Percentiles rank a stretch among this genome's conserved stretches.
phyloP scores from a whole-genome alignment of 2,113 vertebrate species.

The Glareola pratincola region DNA sequence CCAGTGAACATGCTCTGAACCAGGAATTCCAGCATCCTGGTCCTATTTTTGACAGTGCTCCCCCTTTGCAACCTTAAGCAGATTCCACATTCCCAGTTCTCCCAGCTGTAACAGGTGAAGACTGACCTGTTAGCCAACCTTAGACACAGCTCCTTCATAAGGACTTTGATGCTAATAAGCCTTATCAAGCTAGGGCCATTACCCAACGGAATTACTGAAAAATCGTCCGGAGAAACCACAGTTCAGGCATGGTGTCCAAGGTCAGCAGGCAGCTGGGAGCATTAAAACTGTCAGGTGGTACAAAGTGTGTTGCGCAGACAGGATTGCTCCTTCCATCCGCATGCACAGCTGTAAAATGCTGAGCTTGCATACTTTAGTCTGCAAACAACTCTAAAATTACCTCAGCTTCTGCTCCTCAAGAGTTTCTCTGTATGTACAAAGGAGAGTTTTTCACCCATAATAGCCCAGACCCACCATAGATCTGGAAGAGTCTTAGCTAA shows the following conservation, averaged over 20 bases:
- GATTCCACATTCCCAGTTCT: neutral
- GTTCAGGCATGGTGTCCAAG: neutral
- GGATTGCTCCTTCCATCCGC: neutral
- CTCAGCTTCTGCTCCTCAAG: neutral
- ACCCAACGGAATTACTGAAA: neutral
- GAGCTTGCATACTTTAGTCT: neutral
- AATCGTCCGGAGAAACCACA: neutral
- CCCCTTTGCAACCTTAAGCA: neutral
- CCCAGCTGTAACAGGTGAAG: neutral
- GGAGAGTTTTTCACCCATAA: neutral
- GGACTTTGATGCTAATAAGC: neutral
- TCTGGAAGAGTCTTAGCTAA: neutral
- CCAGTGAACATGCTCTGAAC: neutral
- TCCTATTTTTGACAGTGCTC: neutral
- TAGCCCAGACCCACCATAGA: neutral
- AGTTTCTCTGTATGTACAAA: neutral
- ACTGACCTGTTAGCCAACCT: neutral
- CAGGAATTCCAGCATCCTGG: neutral
- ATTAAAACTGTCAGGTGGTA: accelerated
- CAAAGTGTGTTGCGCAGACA: accelerated
- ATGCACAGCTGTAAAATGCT: neutral
- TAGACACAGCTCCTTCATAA: neutral
- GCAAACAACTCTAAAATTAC: neutral
- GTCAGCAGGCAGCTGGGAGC: neutral
- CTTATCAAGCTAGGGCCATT: neutral